Evolutionary conservation across 2,888 invertebrate genomes (phyloP).

Genomic region (Elegia similella): DNA sequence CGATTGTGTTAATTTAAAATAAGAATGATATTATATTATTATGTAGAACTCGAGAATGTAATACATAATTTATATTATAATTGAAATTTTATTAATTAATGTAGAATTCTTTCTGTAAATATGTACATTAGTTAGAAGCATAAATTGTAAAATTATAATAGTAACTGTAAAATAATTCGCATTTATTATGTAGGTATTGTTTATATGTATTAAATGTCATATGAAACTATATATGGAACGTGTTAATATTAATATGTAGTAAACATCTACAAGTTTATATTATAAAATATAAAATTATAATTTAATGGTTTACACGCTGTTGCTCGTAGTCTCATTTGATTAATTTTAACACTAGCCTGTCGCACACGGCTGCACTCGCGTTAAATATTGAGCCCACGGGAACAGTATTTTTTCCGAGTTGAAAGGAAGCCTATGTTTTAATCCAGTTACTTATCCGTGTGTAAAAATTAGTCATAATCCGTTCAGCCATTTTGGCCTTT

Average conservation of each 20-base stretch:
- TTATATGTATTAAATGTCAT: not conserved
- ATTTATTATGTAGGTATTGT: not conserved
- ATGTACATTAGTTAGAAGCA: not conserved
- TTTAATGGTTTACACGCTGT: not conserved
- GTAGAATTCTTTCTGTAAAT: not conserved
- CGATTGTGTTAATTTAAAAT: not conserved
- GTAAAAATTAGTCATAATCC: too few relatives aligned
- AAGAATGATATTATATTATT: not conserved
- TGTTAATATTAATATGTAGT: constrained; percentile 3
- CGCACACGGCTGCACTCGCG: too few relatives aligned
- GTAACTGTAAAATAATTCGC: not conserved
- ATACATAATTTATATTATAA: not conserved
- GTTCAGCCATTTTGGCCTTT: too few relatives aligned
- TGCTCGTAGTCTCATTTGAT: not conserved
- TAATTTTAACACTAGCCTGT: not conserved
- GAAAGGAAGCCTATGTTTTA: too few relatives aligned
- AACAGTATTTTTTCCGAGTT: too few relatives aligned
- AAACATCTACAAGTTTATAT: not conserved
- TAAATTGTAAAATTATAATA: not conserved
- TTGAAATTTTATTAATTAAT: not conserved
- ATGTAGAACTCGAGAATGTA: not conserved
- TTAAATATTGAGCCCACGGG: too few relatives aligned
- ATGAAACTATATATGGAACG: not conserved
- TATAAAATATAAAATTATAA: constrained; percentile 2
- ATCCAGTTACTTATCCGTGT: too few relatives aligned